phyloP scores from a whole-genome alignment of 2,797 vertebrate species.

The Pristis pectinata region DNA sequence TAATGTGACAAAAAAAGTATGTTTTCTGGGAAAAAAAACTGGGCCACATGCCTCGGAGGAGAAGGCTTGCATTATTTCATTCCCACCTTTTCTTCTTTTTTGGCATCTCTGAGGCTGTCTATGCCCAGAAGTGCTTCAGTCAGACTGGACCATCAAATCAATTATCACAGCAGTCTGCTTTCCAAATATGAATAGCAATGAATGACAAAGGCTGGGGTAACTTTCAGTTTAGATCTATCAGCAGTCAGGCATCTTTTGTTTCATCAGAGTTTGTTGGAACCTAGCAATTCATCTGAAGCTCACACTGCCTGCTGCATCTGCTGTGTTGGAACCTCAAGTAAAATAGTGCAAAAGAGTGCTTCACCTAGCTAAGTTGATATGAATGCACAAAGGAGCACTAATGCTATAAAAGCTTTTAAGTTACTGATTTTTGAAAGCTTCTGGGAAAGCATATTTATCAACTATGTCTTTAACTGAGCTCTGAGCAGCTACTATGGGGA shows the following conservation, averaged over 20 bases:
- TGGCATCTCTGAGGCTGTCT: slow-evolving; percentile 90
- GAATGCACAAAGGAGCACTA: slow-evolving; percentile 45
- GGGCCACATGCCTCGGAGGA: slow-evolving; percentile 97
- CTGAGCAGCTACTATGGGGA: neutral
- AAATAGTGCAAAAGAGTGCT: slow-evolving; percentile 42
- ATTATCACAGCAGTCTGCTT: slow-evolving; percentile 89
- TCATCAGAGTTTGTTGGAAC: slow-evolving; percentile 48
- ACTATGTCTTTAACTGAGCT: neutral
- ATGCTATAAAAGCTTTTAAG: slow-evolving; percentile 40
- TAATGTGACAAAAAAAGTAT: slow-evolving; percentile 57
- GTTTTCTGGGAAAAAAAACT: slow-evolving; percentile 80
- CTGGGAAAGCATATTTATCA: slow-evolving; percentile 7
- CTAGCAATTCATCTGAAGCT: slow-evolving; percentile 50
- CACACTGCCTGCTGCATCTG: slow-evolving; percentile 51
- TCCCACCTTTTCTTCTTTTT: slow-evolving; percentile 96
- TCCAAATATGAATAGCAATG: slow-evolving; percentile 88
- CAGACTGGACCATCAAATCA: slow-evolving; percentile 97
- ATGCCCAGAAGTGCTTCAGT: slow-evolving; percentile 98
- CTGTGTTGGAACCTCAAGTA: slow-evolving; percentile 43
- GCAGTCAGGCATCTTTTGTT: slow-evolving; percentile 52
- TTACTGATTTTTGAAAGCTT: neutral
- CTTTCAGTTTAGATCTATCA: slow-evolving; percentile 69
- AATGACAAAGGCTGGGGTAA: slow-evolving; percentile 73
- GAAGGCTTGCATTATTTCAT: slow-evolving; percentile 95
- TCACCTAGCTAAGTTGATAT: slow-evolving; percentile 48